Conservation (phyloP, 1,140 invertebrate species). For the Aphelenchoides avenae region DNA sequence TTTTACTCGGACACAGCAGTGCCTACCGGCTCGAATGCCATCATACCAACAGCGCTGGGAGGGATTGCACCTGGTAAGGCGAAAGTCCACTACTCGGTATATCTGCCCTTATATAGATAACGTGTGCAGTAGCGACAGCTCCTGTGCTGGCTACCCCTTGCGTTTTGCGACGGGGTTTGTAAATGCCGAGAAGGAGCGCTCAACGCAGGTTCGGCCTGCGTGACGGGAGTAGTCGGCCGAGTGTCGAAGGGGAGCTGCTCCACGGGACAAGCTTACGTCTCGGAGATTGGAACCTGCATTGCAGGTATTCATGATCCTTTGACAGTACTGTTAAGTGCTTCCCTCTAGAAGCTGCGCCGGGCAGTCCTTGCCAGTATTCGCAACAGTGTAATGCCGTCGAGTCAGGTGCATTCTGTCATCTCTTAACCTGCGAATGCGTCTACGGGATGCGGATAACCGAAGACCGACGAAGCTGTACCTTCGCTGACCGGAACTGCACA, state of each 20-base stretch:
- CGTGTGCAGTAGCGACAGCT: constrained; percentile 24
- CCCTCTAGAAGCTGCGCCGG: constrained; percentile 48
- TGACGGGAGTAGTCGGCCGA: constrained; percentile 28
- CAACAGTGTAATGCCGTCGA: constrained; percentile 53
- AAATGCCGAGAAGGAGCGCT: constrained; percentile 54
- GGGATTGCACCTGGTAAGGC: too few relatives aligned
- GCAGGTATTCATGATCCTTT: constrained; percentile 34
- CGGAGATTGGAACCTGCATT: constrained; percentile 53
- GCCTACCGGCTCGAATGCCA: too few relatives aligned
- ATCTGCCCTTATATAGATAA: constrained; percentile 4
- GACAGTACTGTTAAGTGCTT: neutral
- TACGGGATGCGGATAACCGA: constrained; percentile 50
- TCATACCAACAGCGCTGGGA: too few relatives aligned
- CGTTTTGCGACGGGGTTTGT: constrained; percentile 57
- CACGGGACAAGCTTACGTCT: constrained; percentile 52
- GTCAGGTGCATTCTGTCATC: constrained; percentile 49
- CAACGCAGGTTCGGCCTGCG: constrained; percentile 56
- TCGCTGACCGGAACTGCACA: constrained; percentile 48
- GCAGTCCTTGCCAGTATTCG: constrained; percentile 56
- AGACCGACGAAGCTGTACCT: constrained; percentile 46
- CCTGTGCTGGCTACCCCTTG: constrained; percentile 55
- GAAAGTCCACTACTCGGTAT: too few relatives aligned
- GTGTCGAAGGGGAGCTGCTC: constrained; percentile 35
- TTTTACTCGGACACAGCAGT: too few relatives aligned
- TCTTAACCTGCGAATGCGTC: constrained; percentile 46